Percentiles rank a stretch among this genome's conserved stretches.
Conservation (phyloP, 2,797 vertebrate species). For the Crypturellus tataupa region DNA sequence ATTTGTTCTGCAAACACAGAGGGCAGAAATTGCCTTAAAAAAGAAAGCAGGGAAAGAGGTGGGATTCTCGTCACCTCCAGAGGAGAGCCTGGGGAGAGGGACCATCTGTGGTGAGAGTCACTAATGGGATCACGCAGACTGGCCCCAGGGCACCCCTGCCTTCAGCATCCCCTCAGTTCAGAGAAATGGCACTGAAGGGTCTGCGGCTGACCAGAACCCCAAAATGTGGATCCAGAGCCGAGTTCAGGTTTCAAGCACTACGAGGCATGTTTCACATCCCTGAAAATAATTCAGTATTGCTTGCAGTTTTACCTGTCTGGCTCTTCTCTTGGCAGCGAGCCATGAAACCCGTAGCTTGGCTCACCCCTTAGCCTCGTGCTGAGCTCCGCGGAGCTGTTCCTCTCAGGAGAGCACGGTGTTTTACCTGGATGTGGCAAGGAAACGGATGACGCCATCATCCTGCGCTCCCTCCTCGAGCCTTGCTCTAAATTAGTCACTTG, state of each 20-base stretch:
- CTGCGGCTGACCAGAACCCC: neutral
- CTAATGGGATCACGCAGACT: constrained; percentile 1
- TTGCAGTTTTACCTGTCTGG: neutral
- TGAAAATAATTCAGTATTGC: neutral
- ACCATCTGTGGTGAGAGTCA: neutral
- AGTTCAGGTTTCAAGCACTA: neutral
- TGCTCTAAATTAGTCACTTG: constrained; percentile 50
- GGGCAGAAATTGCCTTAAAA: neutral
- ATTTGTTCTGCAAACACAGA: neutral
- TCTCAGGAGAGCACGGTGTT: neutral
- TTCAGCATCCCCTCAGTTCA: neutral
- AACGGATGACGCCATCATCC: neutral
- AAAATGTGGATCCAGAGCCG: neutral
- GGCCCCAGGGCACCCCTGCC: neutral
- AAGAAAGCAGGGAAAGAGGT: neutral
- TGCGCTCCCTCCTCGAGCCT: neutral
- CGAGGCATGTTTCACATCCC: neutral
- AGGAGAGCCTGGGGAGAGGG: neutral
- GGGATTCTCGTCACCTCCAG: neutral
- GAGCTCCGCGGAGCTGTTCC: neutral
- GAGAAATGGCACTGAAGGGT: neutral
- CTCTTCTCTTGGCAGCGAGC: fast-evolving
- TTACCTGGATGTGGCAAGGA: neutral
- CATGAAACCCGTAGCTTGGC: neutral
- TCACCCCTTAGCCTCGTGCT: fast-evolving